phyloP scores from a whole-genome alignment of 2,888 invertebrate genomes.

The Mythimna loreyi region DNA sequence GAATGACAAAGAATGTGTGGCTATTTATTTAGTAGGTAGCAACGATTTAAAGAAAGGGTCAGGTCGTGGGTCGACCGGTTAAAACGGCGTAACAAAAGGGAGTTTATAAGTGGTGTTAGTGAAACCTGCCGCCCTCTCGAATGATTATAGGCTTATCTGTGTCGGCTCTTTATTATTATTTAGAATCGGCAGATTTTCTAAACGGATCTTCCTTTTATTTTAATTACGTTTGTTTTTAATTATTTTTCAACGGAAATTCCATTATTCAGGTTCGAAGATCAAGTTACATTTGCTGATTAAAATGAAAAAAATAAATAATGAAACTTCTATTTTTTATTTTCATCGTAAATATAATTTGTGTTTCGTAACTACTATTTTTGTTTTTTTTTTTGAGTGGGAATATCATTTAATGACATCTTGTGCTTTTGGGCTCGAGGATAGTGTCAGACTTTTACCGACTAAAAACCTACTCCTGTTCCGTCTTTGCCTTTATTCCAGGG shows the following conservation, averaged over 20 bases:
- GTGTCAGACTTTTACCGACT: too few species aligned
- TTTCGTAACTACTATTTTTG: neutral
- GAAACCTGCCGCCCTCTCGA: constrained; percentile 66
- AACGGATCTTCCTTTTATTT: constrained; percentile 38
- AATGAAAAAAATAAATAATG: too few species aligned
- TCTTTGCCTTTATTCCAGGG: too few species aligned
- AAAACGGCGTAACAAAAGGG: constrained; percentile 69
- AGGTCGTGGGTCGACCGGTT: constrained; percentile 65
- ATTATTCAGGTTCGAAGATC: constrained; percentile 36
- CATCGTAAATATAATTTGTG: constrained; percentile 8
- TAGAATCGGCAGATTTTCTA: constrained; percentile 40
- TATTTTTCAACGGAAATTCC: constrained; percentile 28
- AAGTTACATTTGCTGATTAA: constrained; percentile 57
- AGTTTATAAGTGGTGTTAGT: constrained; percentile 70
- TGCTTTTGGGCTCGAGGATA: too few species aligned
- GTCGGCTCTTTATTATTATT: constrained; percentile 68
- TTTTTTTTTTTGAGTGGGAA: too few species aligned
- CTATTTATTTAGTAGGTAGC: constrained; percentile 55
- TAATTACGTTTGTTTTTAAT: constrained; percentile 50
- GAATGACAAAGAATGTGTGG: constrained; percentile 55
- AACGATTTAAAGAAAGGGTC: constrained; percentile 63
- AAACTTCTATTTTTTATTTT: constrained; percentile 8
- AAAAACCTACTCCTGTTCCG: too few species aligned
- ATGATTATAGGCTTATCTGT: constrained; percentile 68
- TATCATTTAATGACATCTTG: too few species aligned